Evolutionary conservation across 2,888 invertebrate genomes (phyloP).

Genomic region (Drosophila mercatorum): DNA sequence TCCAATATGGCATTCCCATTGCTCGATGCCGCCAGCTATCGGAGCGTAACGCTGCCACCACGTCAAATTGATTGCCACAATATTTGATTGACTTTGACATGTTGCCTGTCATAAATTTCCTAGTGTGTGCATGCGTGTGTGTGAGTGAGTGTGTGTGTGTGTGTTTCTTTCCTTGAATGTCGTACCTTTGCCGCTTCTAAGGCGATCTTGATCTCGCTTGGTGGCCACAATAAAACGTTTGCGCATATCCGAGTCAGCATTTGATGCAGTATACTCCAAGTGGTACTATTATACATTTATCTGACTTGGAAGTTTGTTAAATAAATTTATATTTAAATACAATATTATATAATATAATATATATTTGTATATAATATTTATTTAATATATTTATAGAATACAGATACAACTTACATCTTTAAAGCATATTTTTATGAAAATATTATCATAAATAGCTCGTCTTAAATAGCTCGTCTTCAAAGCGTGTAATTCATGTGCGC

Average conservation of each 20-base stretch:
- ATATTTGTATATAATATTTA: too few relatives aligned
- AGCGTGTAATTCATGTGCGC: slow-evolving; percentile 23
- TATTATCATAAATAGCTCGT: neutral
- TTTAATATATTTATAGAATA: too few relatives aligned
- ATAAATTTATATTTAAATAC: too few relatives aligned
- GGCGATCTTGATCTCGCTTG: slow-evolving; percentile 33
- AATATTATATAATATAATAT: too few relatives aligned
- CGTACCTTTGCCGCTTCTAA: slow-evolving; percentile 20
- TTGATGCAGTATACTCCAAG: slow-evolving; percentile 1
- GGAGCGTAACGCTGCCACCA: slow-evolving; percentile 68
- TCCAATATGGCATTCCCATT: slow-evolving; percentile 16
- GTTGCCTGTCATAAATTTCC: slow-evolving; percentile 81
- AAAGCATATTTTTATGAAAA: neutral
- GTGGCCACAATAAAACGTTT: slow-evolving; percentile 44
- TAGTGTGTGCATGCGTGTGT: neutral
- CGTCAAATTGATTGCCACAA: slow-evolving; percentile 81
- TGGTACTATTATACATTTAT: too few relatives aligned
- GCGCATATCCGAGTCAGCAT: slow-evolving; percentile 36
- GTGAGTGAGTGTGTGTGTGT: neutral
- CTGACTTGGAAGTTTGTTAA: too few relatives aligned
- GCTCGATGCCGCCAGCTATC: slow-evolving; percentile 16
- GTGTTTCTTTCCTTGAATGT: slow-evolving; percentile 4
- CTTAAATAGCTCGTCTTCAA: neutral
- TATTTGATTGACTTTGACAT: slow-evolving; percentile 84
- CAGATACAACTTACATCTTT: too few relatives aligned